Percentiles rank a stretch among this genome's conserved stretches.
Conservation (phyloP, 2,113 vertebrate species). For the Neopipo cinnamomea region DNA sequence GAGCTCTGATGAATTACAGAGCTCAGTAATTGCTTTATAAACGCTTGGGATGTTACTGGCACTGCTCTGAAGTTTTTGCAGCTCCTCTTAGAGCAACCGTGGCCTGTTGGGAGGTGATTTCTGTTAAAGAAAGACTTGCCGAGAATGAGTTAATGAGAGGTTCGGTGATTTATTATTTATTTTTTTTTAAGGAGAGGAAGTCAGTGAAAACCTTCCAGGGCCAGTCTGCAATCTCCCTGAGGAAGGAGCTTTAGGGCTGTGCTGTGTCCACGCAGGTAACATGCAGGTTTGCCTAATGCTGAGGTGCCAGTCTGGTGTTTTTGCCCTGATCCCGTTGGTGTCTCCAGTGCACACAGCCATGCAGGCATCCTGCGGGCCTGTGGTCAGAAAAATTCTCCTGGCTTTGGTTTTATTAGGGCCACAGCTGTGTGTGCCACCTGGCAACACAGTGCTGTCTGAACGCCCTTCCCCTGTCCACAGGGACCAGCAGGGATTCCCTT, state of each 20-base stretch:
- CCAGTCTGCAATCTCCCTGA: background rate
- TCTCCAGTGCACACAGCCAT: background rate
- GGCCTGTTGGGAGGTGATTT: background rate
- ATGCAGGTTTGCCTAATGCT: background rate
- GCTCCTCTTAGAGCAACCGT: background rate
- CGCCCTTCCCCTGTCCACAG: background rate
- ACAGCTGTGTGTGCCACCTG: background rate
- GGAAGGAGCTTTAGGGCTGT: background rate
- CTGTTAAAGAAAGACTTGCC: background rate
- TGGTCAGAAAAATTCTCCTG: background rate
- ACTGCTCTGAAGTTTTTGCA: background rate
- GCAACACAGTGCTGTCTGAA: accelerated
- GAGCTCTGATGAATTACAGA: slow-evolving; percentile 10
- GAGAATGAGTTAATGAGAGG: background rate
- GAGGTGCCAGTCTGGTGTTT: background rate
- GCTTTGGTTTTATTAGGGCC: background rate
- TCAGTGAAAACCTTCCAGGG: background rate
- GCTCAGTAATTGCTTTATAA: background rate
- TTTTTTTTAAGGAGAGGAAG: background rate
- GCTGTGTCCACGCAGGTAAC: accelerated
- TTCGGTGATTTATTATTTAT: background rate
- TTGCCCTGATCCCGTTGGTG: background rate
- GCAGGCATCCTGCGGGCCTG: background rate
- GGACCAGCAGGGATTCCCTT: slow-evolving; percentile 12
- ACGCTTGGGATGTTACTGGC: background rate